Evolutionary conservation across 2,888 invertebrate species (phyloP).

Genomic region (Acanthopleura granulata): DNA sequence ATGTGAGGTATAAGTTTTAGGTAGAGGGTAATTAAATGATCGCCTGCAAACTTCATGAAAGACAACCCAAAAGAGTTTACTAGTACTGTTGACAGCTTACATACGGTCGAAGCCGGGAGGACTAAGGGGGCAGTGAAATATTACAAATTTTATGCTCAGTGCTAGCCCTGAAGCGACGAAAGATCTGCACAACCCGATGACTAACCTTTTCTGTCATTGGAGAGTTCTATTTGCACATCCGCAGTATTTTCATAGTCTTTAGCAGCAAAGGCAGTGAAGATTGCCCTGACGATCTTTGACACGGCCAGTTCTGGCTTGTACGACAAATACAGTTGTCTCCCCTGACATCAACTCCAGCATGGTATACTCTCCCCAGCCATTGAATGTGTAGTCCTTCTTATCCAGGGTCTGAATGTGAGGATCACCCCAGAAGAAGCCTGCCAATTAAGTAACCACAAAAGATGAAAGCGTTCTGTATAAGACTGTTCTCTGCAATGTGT

Average conservation of each 20-base stretch:
- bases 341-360: conserved; percentile 23
- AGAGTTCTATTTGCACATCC: not conserved
- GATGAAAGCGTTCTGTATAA: too few relatives aligned
- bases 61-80: too few relatives aligned
- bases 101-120: too few relatives aligned
- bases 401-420: conserved; percentile 42
- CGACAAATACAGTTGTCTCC: conserved; percentile 8
- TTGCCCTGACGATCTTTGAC: conserved; percentile 19
- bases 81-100: too few relatives aligned
- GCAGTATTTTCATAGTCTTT: conserved; percentile 16
- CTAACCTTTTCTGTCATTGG: conserved; percentile 1
- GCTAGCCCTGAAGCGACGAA: too few relatives aligned
- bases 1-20: too few relatives aligned
- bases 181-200: too few relatives aligned
- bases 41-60: too few relatives aligned
- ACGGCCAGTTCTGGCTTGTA: conserved; percentile 27
- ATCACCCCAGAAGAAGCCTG: conserved; percentile 33
- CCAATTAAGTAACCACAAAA: not conserved
- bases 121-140: too few relatives aligned
- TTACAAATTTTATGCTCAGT: too few relatives aligned
- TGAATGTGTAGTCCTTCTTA: conserved; percentile 33
- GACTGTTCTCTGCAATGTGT: too few relatives aligned
- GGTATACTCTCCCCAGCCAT: conserved; percentile 40
- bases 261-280: conserved; percentile 31
- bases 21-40: too few relatives aligned